These are phyloP conservation scores for Galendromus occidentalis DNA, from an alignment of 1,140 invertebrate genomes.

Conservation along the genomic window DNA sequence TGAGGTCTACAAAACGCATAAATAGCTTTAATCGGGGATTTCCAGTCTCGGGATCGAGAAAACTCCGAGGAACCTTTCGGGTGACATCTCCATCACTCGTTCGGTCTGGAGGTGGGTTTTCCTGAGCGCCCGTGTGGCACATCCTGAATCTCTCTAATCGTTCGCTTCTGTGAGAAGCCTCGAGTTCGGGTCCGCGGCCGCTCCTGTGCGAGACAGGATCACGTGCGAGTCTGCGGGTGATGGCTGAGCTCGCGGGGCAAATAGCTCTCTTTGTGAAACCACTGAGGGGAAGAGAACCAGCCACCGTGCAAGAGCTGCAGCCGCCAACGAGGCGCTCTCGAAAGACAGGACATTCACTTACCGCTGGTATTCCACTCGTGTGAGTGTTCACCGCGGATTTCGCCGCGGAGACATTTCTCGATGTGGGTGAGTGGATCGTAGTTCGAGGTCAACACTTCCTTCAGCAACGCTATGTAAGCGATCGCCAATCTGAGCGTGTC, in stretches of 20 bases:
- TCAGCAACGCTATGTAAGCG: slow-evolving; percentile 80
- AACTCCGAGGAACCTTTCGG: background rate
- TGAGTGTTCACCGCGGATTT: slow-evolving; percentile 54
- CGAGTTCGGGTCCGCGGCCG: too few relatives aligned
- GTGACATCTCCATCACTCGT: background rate
- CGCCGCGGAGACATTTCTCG: slow-evolving; percentile 67
- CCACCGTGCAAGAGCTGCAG: background rate
- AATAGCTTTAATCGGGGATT: background rate
- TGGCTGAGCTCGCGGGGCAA: background rate
- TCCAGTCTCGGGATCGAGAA: background rate
- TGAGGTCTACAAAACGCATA: slow-evolving; percentile 54
- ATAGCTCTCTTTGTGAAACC: background rate
- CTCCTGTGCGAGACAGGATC: background rate
- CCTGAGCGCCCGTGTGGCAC: background rate
- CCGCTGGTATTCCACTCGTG: slow-evolving; percentile 90
- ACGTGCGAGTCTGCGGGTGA: background rate
- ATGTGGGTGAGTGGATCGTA: slow-evolving; percentile 73
- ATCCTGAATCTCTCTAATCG: background rate
- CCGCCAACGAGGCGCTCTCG: background rate
- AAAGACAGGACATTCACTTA: slow-evolving; percentile 31
- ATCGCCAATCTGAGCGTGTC: slow-evolving; percentile 86
- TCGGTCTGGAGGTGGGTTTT: background rate
- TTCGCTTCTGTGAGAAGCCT: too few relatives aligned
- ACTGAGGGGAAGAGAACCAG: background rate
- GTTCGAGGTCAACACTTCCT: slow-evolving; percentile 69